These are phyloP conservation scores for Acrobasis suavella DNA, from an alignment of 2,888 invertebrate genomes.

Conservation along the genomic window DNA sequence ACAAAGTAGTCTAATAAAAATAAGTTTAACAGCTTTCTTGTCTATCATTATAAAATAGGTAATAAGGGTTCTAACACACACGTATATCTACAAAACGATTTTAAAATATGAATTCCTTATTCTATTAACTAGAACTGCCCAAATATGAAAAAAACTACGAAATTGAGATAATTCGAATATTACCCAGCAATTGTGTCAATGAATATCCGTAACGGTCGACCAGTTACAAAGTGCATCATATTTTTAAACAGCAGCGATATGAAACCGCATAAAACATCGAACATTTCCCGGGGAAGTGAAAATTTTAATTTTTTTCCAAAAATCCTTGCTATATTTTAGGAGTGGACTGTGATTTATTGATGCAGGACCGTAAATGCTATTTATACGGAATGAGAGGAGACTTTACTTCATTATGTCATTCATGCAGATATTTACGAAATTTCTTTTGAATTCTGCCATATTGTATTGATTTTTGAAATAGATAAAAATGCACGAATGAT, in stretches of 20 bases:
- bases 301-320: slow-evolving; percentile 67
- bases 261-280: slow-evolving; percentile 68
- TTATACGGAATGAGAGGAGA: slow-evolving; percentile 57
- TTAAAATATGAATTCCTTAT: no score
- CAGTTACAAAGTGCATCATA: slow-evolving; percentile 54
- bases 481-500: not conserved
- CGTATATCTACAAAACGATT: no score
- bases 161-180: slow-evolving; percentile 33
- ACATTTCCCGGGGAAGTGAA: slow-evolving; percentile 62
- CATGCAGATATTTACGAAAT: slow-evolving; percentile 42
- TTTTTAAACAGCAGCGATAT: slow-evolving; percentile 57
- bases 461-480: no score
- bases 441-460: slow-evolving; percentile 40
- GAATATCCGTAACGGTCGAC: slow-evolving; percentile 40
- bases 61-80: no score
- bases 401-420: slow-evolving; percentile 51
- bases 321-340: slow-evolving; percentile 66
- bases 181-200: slow-evolving; percentile 35
- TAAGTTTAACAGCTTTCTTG: no score
- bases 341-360: slow-evolving; percentile 70
- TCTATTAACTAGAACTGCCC: no score
- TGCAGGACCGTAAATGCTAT: slow-evolving; percentile 61
- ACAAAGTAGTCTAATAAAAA: no score
- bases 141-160: slow-evolving; percentile 20
- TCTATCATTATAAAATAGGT: no score